phyloP scores from a whole-genome alignment of 1,140 invertebrate species.

The Ips typographus region DNA sequence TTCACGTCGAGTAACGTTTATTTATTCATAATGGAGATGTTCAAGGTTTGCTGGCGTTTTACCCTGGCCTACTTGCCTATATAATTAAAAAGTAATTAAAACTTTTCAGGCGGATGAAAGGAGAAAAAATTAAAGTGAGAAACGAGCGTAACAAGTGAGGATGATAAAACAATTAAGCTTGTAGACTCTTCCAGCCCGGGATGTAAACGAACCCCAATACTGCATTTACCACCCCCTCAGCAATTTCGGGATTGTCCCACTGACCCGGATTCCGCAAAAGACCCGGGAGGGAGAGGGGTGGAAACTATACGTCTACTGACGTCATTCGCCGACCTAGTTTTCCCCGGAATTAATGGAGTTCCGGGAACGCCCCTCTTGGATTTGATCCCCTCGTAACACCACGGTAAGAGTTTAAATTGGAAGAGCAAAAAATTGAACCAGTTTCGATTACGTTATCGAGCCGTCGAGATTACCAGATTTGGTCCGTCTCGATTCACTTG shows the following conservation, averaged over 20 bases:
- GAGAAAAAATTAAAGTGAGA: neutral
- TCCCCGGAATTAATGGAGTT: constrained; percentile 10
- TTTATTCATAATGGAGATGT: constrained; percentile 14
- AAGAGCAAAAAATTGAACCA: too few relatives aligned
- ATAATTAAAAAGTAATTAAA: constrained; percentile 13
- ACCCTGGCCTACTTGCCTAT: constrained; percentile 12
- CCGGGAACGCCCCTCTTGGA: constrained; percentile 3
- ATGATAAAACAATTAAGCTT: constrained; percentile 8
- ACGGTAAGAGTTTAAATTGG: too few relatives aligned
- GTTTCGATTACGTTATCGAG: too few relatives aligned
- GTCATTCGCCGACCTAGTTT: constrained; percentile 19
- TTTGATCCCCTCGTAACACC: too few relatives aligned
- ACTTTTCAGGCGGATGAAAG: neutral
- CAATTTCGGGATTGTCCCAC: constrained; percentile 5
- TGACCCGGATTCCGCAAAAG: constrained; percentile 14
- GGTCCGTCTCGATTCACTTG: constrained; percentile 12
- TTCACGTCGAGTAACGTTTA: neutral
- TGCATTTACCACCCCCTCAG: constrained; percentile 3
- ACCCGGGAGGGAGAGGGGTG: neutral
- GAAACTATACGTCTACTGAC: constrained; percentile 20
- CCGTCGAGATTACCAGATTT: constrained; percentile 10
- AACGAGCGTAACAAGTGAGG: neutral
- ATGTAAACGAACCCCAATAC: too few relatives aligned
- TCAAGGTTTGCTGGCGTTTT: constrained; percentile 12
- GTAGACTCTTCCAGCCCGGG: neutral